phyloP scores from a whole-genome alignment of 2,888 invertebrate genomes.

The Nomada fucata region DNA sequence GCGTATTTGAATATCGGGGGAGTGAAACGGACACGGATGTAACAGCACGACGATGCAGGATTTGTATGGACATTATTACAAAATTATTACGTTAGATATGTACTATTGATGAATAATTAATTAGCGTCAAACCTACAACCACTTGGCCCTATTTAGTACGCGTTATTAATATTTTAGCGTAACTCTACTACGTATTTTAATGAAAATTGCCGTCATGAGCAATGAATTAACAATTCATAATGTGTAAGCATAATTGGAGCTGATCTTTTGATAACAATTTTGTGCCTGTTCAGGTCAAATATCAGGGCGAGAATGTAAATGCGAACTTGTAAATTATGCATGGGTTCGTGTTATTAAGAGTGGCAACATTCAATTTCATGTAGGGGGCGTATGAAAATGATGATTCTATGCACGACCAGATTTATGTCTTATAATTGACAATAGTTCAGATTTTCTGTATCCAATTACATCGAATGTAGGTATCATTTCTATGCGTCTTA shows the following conservation, averaged over 20 bases:
- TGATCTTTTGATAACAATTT: constrained; percentile 19
- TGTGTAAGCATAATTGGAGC: background rate
- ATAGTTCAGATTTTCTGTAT: background rate
- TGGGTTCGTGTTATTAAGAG: background rate
- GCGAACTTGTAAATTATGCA: background rate
- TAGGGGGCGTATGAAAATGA: background rate
- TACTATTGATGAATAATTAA: constrained; percentile 21
- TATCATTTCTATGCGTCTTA: background rate
- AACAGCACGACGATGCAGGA: background rate
- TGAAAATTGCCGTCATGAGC: background rate
- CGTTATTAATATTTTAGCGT: constrained; percentile 7
- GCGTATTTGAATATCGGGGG: too few species aligned
- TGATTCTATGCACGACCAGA: too few species aligned
- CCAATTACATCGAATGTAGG: background rate
- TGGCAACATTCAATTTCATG: background rate
- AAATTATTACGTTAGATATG: constrained; percentile 14
- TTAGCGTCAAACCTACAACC: constrained; percentile 3
- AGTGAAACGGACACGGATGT: background rate
- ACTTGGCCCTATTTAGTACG: background rate
- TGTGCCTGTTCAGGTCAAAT: background rate
- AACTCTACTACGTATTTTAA: constrained; percentile 16
- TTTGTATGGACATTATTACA: background rate
- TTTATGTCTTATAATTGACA: background rate
- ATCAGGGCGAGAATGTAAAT: background rate
- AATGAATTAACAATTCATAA: constrained; percentile 3